Conservation (phyloP, 2,888 invertebrate genomes). For the Orthosia cruda region DNA sequence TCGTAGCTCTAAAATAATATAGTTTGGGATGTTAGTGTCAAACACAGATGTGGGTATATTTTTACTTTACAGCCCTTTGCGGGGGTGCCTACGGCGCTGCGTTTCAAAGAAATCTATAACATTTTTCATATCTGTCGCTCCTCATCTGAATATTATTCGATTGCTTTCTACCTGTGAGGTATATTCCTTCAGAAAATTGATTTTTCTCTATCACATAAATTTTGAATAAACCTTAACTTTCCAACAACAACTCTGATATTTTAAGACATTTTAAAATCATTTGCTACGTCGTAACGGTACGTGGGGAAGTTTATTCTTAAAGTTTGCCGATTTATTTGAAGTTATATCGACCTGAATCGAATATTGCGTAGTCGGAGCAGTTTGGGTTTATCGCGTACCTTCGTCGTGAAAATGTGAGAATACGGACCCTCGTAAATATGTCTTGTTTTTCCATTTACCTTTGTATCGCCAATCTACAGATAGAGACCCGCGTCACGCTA, state of each 20-base stretch:
- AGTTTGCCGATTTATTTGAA: slow-evolving; percentile 68
- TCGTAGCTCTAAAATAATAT: not conserved
- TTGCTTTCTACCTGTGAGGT: slow-evolving; percentile 75
- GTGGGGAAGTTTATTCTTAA: slow-evolving; percentile 49
- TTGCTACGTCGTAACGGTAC: slow-evolving; percentile 50
- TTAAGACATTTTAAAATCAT: slow-evolving; percentile 69
- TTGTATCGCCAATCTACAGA: slow-evolving; percentile 76
- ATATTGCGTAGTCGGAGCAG: slow-evolving; percentile 69
- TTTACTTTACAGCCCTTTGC: slow-evolving; percentile 64
- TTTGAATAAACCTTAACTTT: slow-evolving; percentile 71
- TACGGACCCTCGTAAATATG: slow-evolving; percentile 81
- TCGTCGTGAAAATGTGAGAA: slow-evolving; percentile 75
- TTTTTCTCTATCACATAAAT: slow-evolving; percentile 73
- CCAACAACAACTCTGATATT: slow-evolving; percentile 54
- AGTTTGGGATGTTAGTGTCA: slow-evolving; percentile 40
- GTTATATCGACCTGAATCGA: slow-evolving; percentile 70
- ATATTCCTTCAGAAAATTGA: slow-evolving; percentile 75
- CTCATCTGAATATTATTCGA: slow-evolving; percentile 83
- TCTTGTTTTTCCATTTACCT: slow-evolving; percentile 81
- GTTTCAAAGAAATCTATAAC: slow-evolving; percentile 72
- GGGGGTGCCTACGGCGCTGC: slow-evolving; percentile 60
- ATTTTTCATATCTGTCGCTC: slow-evolving; percentile 77
- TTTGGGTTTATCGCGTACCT: slow-evolving; percentile 72
- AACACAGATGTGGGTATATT: slow-evolving; percentile 50
- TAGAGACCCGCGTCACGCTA: slow-evolving; percentile 77